These are phyloP conservation scores for Eupsittula cactorum DNA, from an alignment of 2,113 vertebrate genomes.

Conservation along the genomic window DNA sequence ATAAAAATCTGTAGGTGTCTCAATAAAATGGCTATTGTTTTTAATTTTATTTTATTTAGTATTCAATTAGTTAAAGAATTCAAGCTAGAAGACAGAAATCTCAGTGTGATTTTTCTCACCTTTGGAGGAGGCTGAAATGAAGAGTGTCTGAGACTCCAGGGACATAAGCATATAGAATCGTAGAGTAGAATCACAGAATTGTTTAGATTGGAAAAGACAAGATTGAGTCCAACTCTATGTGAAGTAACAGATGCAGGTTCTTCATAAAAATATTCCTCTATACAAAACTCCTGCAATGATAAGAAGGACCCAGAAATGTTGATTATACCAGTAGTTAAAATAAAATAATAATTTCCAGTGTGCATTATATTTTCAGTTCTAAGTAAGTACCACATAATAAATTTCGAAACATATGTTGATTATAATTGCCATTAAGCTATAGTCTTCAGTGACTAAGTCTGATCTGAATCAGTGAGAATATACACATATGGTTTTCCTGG, in stretches of 20 bases:
- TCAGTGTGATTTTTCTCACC: neutral
- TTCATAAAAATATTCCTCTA: neutral
- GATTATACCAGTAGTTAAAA: neutral
- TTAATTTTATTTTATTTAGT: neutral
- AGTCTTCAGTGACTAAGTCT: neutral
- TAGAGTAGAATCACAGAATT: neutral
- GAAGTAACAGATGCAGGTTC: neutral
- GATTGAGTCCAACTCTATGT: fast-evolving
- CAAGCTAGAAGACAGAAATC: neutral
- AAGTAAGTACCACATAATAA: neutral
- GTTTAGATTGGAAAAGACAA: neutral
- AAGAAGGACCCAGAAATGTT: neutral
- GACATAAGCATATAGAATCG: neutral
- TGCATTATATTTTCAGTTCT: neutral
- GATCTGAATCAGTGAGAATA: neutral
- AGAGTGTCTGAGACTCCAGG: neutral
- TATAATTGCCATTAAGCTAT: neutral
- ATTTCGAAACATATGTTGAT: neutral
- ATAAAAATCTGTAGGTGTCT: neutral
- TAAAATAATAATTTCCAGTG: neutral
- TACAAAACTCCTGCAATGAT: neutral
- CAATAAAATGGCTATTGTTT: neutral
- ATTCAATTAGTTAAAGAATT: neutral
- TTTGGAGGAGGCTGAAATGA: neutral
- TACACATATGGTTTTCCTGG: neutral